A percentile compares a stretch with the other conserved stretches of the same genome.
These are phyloP conservation scores for Musca domestica DNA, from an alignment of 1,140 invertebrate genomes.

Conservation along the genomic window DNA sequence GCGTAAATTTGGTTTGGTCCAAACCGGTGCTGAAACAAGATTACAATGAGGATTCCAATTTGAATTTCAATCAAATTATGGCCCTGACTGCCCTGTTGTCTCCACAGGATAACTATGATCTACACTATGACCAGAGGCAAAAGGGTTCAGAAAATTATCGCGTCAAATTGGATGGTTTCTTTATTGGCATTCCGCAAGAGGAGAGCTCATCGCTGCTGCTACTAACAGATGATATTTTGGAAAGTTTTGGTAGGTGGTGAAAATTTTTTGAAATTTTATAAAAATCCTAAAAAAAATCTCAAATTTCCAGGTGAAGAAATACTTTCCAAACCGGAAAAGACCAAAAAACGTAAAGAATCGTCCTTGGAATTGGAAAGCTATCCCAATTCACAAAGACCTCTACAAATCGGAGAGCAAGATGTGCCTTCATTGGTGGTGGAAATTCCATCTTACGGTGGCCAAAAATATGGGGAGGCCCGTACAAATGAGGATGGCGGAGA, in stretches of 20 bases:
- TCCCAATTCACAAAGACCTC: no score
- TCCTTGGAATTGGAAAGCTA: no score
- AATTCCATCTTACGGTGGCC: not conserved
- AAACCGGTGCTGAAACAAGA: not conserved
- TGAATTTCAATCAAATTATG: not conserved
- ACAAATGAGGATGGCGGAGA: not conserved
- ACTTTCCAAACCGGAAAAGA: no score
- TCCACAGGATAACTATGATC: slow-evolving; percentile 39
- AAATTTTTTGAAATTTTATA: not conserved
- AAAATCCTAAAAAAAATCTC: no score
- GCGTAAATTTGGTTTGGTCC: not conserved
- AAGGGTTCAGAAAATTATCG: slow-evolving; percentile 45
- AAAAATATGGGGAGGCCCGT: not conserved
- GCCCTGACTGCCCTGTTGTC: not conserved
- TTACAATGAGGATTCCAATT: not conserved
- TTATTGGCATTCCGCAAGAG: slow-evolving; percentile 32
- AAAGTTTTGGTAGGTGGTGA: not conserved
- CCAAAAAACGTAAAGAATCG: no score
- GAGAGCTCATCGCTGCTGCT: not conserved
- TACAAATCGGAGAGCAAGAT: no score
- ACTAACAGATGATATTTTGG: slow-evolving; percentile 16
- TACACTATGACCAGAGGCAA: slow-evolving; percentile 47
- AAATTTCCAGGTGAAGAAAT: no score
- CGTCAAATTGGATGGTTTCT: slow-evolving; percentile 41
- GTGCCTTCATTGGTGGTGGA: not conserved